Conservation (phyloP, 2,888 invertebrate species). For the Agelastica alni region DNA sequence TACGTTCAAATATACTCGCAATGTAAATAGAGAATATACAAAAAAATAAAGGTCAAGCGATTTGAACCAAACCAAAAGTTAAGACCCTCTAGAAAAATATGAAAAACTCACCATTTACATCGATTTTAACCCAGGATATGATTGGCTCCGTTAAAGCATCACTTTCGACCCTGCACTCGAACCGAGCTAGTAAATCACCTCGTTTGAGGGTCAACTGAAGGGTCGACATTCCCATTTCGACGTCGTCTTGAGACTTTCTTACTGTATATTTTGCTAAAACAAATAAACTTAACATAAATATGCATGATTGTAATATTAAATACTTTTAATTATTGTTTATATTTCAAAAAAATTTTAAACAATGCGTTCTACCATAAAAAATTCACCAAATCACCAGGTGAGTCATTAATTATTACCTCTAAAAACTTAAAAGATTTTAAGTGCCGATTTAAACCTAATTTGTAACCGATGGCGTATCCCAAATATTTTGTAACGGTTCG, state of each 20-base stretch:
- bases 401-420: no score
- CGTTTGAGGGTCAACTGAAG: constrained; percentile 70
- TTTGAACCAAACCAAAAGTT: neutral
- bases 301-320: no score
- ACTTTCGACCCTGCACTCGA: constrained; percentile 74
- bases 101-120: constrained; percentile 77
- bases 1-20: no score
- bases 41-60: neutral
- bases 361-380: no score
- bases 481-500: no score
- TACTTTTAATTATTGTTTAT: no score
- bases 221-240: constrained; percentile 68
- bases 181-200: constrained; percentile 72
- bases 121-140: constrained; percentile 65
- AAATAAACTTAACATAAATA: constrained; percentile 13
- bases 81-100: neutral
- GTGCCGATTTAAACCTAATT: no score
- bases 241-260: constrained; percentile 56
- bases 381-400: no score
- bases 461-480: no score
- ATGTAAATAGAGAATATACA: no score
- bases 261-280: constrained; percentile 42
- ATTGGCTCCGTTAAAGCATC: constrained; percentile 68
- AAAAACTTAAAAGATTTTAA: no score
- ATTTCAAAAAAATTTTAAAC: no score